Evolutionary conservation across 1,140 invertebrate genomes (phyloP).

Genomic region (Tachypleus tridentatus): DNA sequence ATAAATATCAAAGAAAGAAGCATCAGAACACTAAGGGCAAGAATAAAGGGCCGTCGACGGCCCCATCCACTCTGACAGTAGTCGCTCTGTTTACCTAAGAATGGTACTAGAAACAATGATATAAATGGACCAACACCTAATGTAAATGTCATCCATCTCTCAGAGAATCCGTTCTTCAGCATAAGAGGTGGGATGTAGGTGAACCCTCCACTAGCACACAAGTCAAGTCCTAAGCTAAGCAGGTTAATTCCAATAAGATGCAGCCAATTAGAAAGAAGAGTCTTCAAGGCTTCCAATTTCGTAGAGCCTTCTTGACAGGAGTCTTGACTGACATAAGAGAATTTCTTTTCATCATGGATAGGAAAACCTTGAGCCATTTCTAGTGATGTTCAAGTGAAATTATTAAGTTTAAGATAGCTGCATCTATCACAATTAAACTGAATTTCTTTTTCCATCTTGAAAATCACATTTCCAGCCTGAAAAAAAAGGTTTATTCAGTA

Average conservation of each 20-base stretch:
- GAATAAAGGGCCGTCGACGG: conserved; percentile 39
- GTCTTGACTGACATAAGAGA: no score
- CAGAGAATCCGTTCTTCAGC: conserved; percentile 38
- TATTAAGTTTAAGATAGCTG: no score
- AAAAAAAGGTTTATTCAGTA: no score
- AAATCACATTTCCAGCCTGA: no score
- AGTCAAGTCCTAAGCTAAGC: conserved; percentile 40
- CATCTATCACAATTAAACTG: no score
- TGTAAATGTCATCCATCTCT: conserved; percentile 33
- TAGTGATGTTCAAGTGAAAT: no score
- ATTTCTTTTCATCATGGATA: no score
- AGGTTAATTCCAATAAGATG: conserved; percentile 31
- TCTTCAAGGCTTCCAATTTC: no score
- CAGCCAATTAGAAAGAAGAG: conserved; percentile 3
- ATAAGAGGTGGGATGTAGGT: conserved; percentile 41
- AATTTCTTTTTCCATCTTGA: no score
- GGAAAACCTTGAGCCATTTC: no score
- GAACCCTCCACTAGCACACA: conserved; percentile 39
- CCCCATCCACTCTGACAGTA: conserved; percentile 34
- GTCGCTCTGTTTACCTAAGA: conserved; percentile 38
- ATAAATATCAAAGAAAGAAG: conserved; percentile 33
- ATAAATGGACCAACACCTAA: conserved; percentile 30
- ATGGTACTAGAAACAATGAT: conserved; percentile 37
- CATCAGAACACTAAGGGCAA: conserved; percentile 32
- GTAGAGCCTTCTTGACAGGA: no score